Evolutionary conservation across 1,140 invertebrate genomes (phyloP), one percentile per base, ranked within the genome.

Genomic region (Brachionus rubens): DNA sequence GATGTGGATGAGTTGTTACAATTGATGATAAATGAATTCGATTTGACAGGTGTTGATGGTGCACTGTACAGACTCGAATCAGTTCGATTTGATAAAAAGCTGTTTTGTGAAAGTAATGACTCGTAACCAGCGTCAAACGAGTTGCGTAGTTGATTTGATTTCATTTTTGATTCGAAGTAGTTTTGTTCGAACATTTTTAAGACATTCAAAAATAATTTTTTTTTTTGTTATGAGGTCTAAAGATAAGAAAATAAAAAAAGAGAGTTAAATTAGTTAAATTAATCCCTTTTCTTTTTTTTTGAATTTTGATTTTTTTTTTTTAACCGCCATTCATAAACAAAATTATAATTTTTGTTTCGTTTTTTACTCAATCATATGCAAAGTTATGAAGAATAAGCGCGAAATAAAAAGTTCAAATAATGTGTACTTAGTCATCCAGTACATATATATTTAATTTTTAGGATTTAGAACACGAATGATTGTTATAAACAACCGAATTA

Each of bases 81-180:
- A 30, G n/a, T 36, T 26, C 24, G 68, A 46, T 40, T 50, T 12
- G 68, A 72, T 30, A 36, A 21, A 33, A 59, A 59, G 30, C 54
- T 59, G n/a, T 9, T 59, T 16, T 40, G 36, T 14, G 68, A 72
- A 2, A 72, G n/a, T 5, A 72, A 28, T 3, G 68, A 72, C 16
- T 72, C 68, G 46, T 72, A 72, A 46, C 68, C 68, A 10, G 46
- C 26, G 19, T 72, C 68, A 33, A 72, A 50, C 21, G 68, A 72
- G 46, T 50, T 54, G 1, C 68, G 68, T 3, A 33, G 54, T 0
- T 59, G 54, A 7, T 19, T 19, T 19, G 30, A 59, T 2, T 7
- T 33, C 6, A 0, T 40, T 40, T 59, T 59, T 19, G 28, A 30
- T 16, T 59, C 54, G 54, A 1, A 26, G 26, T 43, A 43, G 10